Conservation (phyloP, 1,140 invertebrate genomes). For the Philaenus spumarius region DNA sequence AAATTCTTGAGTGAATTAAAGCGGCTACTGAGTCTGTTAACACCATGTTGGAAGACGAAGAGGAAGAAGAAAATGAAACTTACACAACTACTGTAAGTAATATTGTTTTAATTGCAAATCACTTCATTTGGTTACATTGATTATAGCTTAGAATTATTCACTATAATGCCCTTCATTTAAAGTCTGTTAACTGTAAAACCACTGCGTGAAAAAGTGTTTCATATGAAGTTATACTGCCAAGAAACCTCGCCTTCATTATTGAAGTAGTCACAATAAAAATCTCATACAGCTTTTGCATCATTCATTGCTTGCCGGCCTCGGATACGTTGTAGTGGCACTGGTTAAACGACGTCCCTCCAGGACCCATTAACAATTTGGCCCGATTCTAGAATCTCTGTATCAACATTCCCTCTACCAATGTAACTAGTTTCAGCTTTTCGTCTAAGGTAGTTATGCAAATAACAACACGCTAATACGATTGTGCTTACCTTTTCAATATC, state of each 20-base stretch:
- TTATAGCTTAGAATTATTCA: no score
- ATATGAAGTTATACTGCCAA: no score
- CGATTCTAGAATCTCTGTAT: no score
- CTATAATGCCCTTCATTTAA: no score
- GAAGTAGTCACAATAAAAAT: background rate
- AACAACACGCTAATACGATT: no score
- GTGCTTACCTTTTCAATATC: constrained; percentile 24
- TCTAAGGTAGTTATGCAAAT: constrained; percentile 27
- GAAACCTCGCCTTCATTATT: no score
- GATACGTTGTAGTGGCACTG: no score
- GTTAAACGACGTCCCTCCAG: constrained; percentile 1
- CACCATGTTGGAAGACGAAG: no score
- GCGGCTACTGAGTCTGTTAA: no score
- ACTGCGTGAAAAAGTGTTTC: background rate
- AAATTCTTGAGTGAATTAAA: constrained; percentile 20
- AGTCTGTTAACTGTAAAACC: background rate
- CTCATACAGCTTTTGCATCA: background rate
- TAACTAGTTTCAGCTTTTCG: background rate
- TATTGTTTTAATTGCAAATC: no score
- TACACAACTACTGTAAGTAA: no score
- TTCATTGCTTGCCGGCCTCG: background rate
- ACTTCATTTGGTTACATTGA: background rate
- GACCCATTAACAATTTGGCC: constrained; percentile 4
- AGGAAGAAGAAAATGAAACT: constrained; percentile 13
- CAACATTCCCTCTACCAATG: background rate